These are phyloP conservation scores for Bimastos eiseni DNA, from an alignment of 2,888 invertebrate species.

Conservation along the genomic window DNA sequence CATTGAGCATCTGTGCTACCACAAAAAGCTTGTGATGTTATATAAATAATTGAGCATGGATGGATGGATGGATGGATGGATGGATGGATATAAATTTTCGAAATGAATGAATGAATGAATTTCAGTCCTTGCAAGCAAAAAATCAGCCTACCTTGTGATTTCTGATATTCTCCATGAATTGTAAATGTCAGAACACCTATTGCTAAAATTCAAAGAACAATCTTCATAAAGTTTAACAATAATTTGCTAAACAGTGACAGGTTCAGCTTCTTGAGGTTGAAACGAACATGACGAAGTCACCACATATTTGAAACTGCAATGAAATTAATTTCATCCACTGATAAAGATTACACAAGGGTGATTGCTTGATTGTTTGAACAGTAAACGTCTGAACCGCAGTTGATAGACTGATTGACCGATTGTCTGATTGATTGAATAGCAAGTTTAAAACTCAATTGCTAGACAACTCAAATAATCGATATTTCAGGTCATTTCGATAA, in stretches of 20 bases:
- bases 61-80: too few species aligned
- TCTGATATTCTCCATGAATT: conserved; percentile 56
- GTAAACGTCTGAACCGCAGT: not conserved
- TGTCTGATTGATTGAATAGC: too few species aligned
- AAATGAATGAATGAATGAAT: too few species aligned
- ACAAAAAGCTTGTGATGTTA: not conserved
- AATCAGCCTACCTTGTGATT: conserved; percentile 45
- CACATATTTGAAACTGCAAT: not conserved
- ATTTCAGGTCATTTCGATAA: too few species aligned
- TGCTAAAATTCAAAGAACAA: conserved; percentile 46
- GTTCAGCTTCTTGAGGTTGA: not conserved
- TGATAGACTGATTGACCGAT: too few species aligned
- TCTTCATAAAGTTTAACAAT: not conserved
- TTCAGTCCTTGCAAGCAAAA: not conserved
- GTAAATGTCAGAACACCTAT: conserved; percentile 65
- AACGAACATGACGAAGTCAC: not conserved
- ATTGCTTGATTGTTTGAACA: not conserved
- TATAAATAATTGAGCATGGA: not conserved
- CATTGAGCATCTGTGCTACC: not conserved
- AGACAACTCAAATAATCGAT: too few species aligned
- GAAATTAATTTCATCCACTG: not conserved
- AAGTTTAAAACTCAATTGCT: too few species aligned
- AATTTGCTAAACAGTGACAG: too few species aligned
- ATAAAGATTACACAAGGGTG: too few species aligned
- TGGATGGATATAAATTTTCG: too few species aligned